phyloP scores from a whole-genome alignment of 2,888 invertebrate genomes.

The Myopa tessellatipennis region DNA sequence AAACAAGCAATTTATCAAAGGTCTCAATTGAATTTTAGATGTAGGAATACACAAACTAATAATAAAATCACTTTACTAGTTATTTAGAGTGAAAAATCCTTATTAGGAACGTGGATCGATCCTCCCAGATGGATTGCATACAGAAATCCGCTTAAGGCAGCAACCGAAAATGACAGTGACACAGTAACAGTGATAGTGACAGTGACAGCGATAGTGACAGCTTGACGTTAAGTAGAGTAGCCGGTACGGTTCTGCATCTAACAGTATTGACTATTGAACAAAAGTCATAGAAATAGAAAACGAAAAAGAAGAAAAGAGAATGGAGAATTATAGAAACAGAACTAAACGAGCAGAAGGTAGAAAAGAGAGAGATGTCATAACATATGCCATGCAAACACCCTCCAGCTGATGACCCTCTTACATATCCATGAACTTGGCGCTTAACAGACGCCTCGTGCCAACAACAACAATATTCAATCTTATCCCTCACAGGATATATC shows the following conservation, averaged over 20 bases:
- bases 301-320: too few relatives aligned
- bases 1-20: not conserved
- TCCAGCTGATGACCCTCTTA: not conserved
- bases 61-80: not conserved
- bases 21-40: not conserved
- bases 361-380: slow-evolving; percentile 10
- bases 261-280: too few relatives aligned
- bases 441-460: too few relatives aligned
- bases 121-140: slow-evolving; percentile 22
- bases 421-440: not conserved
- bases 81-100: slow-evolving; percentile 32
- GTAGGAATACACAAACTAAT: not conserved
- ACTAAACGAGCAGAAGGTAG: not conserved
- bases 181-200: too few relatives aligned
- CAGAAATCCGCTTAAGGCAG: slow-evolving; percentile 33
- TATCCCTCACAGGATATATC: not conserved
- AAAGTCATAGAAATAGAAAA: too few relatives aligned
- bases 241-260: too few relatives aligned
- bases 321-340: not conserved
- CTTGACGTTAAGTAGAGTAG: not conserved
- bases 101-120: slow-evolving; percentile 27
- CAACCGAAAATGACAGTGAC: not conserved
- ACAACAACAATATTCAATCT: not conserved
- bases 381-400: slow-evolving; percentile 28
- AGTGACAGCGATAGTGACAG: not conserved